phyloP scores from a whole-genome alignment of 1,140 invertebrate genomes.

The Medauroidea extradentata region DNA sequence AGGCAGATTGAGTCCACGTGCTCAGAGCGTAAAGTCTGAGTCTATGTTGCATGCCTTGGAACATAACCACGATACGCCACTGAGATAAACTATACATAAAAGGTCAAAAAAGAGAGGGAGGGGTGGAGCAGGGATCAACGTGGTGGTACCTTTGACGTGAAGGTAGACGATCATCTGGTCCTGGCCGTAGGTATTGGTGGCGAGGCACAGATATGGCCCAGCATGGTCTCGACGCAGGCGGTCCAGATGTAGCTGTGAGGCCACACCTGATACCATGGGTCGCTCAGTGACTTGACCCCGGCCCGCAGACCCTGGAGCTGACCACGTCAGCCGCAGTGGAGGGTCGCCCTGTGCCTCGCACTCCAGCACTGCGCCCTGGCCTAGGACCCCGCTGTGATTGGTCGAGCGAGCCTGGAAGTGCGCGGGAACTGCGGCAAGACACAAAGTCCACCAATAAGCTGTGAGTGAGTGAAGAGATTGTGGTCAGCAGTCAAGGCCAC shows the following conservation, averaged over 20 bases:
- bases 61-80: too few relatives aligned
- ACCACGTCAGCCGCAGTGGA: slow-evolving; percentile 75
- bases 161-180: slow-evolving; percentile 78
- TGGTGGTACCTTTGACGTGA: slow-evolving; percentile 68
- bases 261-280: slow-evolving; percentile 27
- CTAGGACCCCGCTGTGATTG: slow-evolving; percentile 47
- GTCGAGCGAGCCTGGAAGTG: slow-evolving; percentile 66
- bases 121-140: too few relatives aligned
- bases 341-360: slow-evolving; percentile 82
- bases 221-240: slow-evolving; percentile 60
- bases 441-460: too few relatives aligned
- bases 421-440: slow-evolving; percentile 77
- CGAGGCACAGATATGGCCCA: slow-evolving; percentile 79
- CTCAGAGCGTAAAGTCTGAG: too few relatives aligned
- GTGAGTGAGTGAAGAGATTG: too few relatives aligned
- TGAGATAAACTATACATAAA: too few relatives aligned
- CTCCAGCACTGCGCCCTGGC: slow-evolving; percentile 60
- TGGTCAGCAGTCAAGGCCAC: too few relatives aligned
- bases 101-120: too few relatives aligned
- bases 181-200: slow-evolving; percentile 76
- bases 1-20: too few relatives aligned
- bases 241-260: slow-evolving; percentile 30
- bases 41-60: too few relatives aligned
- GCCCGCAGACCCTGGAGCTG: slow-evolving; percentile 17
- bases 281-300: slow-evolving; percentile 16